Conservation (phyloP, 1,140 invertebrate species). For the Drosophila littoralis region DNA sequence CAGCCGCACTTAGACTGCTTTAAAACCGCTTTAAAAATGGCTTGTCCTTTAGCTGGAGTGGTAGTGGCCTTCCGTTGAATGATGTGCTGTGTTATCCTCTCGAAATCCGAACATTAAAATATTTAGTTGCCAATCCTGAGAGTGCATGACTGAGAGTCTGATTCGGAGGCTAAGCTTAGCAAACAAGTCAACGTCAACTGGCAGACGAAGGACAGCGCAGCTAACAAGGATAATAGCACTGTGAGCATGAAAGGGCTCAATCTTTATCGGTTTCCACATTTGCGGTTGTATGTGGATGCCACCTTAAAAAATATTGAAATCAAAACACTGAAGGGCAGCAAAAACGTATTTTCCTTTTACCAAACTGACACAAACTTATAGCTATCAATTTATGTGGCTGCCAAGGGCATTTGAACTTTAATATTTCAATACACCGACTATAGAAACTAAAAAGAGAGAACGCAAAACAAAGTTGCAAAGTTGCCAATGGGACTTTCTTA, state of each 20-base stretch:
- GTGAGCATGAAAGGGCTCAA: constrained; percentile 21
- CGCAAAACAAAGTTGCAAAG: constrained; percentile 4
- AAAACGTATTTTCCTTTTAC: constrained; percentile 11
- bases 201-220: constrained; percentile 44
- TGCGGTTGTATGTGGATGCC: constrained; percentile 7
- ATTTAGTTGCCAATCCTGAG: constrained; percentile 64
- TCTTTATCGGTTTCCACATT: constrained; percentile 5
- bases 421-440: constrained; percentile 24
- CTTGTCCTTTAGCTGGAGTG: not conserved
- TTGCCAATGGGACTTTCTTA: constrained; percentile 14
- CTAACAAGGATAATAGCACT: constrained; percentile 43
- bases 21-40: constrained; percentile 20
- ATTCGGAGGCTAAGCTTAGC: constrained; percentile 15
- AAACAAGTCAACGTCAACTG: constrained; percentile 46
- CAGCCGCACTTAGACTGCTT: constrained; percentile 34
- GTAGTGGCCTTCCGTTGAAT: constrained; percentile 10
- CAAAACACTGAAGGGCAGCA: constrained; percentile 43
- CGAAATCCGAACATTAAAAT: constrained; percentile 58
- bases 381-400: constrained; percentile 55
- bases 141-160: constrained; percentile 3
- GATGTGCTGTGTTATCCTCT: constrained; percentile 55
- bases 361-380: constrained; percentile 48
- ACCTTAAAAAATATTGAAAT: constrained; percentile 61
- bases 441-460: not conserved
- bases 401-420: constrained; percentile 61